Base-by-base conservation (phyloP, 1,140 invertebrate species). In the Melitaea cinxia region DNA sequence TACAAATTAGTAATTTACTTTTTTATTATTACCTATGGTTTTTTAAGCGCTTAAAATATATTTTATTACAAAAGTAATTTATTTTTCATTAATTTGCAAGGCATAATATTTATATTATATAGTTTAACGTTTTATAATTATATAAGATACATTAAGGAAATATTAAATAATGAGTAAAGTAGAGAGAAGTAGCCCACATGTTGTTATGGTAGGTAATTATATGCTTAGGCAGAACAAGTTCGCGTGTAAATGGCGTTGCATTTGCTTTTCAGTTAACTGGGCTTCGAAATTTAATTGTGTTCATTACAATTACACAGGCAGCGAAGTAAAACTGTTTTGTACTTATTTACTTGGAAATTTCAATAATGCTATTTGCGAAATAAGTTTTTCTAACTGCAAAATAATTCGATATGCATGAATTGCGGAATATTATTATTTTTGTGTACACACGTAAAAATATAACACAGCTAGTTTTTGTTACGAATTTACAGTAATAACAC, bases 231-330 rank as follows among this genome's bases (percentile, higher is more conserved):
- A 9, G 53, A 65, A 49, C 14, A 45, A 68, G 59, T 68, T 66
- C 26, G 64, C 65, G 54, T 68, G 57, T 58, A 58, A 72, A 72
- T 65, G 26, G 35, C 39, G 45, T 57, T 49, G 53, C 59, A 59
- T 45, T 49, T 62, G 54, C 63, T 65, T 70, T 70, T 70, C 54
- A 62, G 53, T 70, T 66, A 66, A 57, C 58, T 61, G 37, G 63
- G 47, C 39, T 66, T 61, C 64, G 58, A 65, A 70, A 66, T 70
- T 70, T 70, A 57, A 70, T 70, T 70, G 58, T 58, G 47, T 56
- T 55, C 37, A 55, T 56, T 64, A 49, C 35, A 61, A 61, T 61
- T 61, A 61, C 49, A 52, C 42, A 19, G 19, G 24, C 12, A 52
- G 19, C 49, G 19, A 52, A 52, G n/a, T 15, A 52, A 12, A 23